A percentile compares a stretch with the other conserved stretches of the same genome.
phyloP scores from a whole-genome alignment of 2,113 vertebrate genomes.

The Pluvialis apricaria region DNA sequence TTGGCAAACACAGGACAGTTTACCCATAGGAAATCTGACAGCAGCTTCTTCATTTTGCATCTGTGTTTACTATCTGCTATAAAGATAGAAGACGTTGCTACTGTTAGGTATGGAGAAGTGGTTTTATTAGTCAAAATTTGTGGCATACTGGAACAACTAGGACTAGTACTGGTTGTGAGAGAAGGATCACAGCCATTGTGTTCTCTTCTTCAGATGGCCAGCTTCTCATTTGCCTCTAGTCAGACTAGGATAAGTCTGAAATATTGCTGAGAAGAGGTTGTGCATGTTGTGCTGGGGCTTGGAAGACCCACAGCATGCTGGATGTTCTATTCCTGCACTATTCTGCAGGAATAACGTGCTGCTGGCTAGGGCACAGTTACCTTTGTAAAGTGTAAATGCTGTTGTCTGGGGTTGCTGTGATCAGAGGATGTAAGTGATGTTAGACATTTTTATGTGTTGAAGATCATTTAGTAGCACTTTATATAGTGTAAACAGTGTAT shows the following conservation, averaged over 20 bases:
- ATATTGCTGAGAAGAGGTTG: background rate
- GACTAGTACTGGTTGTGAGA: background rate
- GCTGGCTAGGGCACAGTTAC: background rate
- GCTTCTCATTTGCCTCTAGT: background rate
- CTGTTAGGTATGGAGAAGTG: background rate
- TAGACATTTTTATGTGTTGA: background rate
- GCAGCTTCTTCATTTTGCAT: background rate
- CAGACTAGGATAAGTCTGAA: background rate
- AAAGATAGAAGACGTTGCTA: background rate
- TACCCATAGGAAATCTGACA: background rate
- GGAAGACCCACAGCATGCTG: fast-evolving
- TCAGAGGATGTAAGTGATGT: background rate
- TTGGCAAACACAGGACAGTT: background rate
- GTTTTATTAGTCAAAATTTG: background rate
- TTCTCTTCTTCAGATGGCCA: background rate
- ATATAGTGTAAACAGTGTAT: background rate
- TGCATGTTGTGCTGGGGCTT: fast-evolving
- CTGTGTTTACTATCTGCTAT: background rate
- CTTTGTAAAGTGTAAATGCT: background rate
- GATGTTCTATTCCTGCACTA: background rate
- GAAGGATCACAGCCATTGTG: background rate
- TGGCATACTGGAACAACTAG: background rate
- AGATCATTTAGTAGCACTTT: background rate
- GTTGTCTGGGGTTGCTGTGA: background rate
- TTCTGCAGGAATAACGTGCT: background rate